Percentiles rank a stretch among this genome's conserved stretches.
Conservation (phyloP, 2,888 invertebrate species). For the Lacanobia oleracea region DNA sequence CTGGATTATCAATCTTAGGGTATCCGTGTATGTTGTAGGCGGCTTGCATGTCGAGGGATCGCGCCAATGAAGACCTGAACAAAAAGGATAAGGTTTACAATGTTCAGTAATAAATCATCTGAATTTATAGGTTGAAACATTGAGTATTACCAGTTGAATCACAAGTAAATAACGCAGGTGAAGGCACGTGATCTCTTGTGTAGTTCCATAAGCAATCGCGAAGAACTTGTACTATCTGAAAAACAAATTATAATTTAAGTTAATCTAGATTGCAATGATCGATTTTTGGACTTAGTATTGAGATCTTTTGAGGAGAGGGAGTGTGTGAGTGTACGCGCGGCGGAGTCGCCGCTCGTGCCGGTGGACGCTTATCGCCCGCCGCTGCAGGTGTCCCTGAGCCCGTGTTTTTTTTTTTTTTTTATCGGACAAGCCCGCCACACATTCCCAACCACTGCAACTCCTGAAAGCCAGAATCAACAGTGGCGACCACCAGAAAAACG, state of each 20-base stretch:
- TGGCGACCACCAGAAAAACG: too few relatives aligned
- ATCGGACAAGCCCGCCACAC: too few relatives aligned
- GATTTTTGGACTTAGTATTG: too few relatives aligned
- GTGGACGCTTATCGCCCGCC: too few relatives aligned
- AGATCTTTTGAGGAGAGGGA: too few relatives aligned
- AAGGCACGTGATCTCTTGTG: conserved; percentile 96
- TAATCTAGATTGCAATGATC: too few relatives aligned
- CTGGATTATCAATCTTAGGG: conserved; percentile 94
- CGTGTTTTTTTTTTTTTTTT: too few relatives aligned
- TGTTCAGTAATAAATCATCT: background rate
- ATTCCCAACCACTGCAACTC: too few relatives aligned
- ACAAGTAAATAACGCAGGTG: conserved; percentile 94
- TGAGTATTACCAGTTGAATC: conserved; percentile 90
- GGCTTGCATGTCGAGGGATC: conserved; percentile 93
- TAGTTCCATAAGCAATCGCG: conserved; percentile 97
- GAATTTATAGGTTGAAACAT: background rate
- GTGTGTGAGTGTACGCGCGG: too few relatives aligned
- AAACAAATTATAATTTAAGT: conserved; percentile 28
- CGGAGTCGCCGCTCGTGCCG: too few relatives aligned
- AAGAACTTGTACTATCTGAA: conserved; percentile 94
- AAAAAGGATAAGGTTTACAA: background rate
- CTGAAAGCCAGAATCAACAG: too few relatives aligned
- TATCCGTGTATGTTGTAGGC: conserved; percentile 94
- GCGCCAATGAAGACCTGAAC: conserved; percentile 93
- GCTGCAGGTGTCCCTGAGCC: too few relatives aligned